phyloP scores from a whole-genome alignment of 2,888 invertebrate species.

The Temnothorax ravouxi region DNA sequence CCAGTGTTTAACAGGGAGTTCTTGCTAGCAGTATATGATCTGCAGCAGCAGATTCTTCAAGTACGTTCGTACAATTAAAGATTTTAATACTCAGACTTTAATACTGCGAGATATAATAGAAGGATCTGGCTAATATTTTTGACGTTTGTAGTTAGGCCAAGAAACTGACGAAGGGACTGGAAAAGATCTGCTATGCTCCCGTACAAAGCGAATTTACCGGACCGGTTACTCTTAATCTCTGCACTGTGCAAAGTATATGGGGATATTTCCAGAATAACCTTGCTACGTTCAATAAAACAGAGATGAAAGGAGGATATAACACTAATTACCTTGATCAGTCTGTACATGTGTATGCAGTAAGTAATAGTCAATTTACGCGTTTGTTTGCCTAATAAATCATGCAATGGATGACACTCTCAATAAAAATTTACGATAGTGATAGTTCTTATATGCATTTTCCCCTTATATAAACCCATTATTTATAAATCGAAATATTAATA shows the following conservation, averaged over 20 bases:
- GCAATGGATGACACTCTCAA: background rate
- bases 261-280: conserved; percentile 92
- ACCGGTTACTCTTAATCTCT: conserved; percentile 88
- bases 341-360: conserved; percentile 87
- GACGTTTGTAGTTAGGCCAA: conserved; percentile 86
- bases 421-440: background rate
- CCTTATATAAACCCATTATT: background rate
- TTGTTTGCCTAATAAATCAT: background rate
- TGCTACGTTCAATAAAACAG: conserved; percentile 85
- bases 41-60: conserved; percentile 90
- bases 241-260: conserved; percentile 93
- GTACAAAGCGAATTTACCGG: conserved; percentile 90
- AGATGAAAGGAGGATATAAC: conserved; percentile 65
- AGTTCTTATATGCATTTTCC: background rate
- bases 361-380: conserved; percentile 67
- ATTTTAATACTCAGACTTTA: background rate
- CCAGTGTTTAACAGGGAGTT: conserved; percentile 94
- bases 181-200: conserved; percentile 95
- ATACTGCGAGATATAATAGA: background rate
- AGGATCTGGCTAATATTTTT: background rate
- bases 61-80: conserved; percentile 83
- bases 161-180: conserved; percentile 88
- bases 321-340: conserved; percentile 87
- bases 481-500: conserved; percentile 9
- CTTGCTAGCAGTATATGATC: conserved; percentile 90